Conservation (phyloP, 2,888 invertebrate species). For the Drosophila emarginata region DNA sequence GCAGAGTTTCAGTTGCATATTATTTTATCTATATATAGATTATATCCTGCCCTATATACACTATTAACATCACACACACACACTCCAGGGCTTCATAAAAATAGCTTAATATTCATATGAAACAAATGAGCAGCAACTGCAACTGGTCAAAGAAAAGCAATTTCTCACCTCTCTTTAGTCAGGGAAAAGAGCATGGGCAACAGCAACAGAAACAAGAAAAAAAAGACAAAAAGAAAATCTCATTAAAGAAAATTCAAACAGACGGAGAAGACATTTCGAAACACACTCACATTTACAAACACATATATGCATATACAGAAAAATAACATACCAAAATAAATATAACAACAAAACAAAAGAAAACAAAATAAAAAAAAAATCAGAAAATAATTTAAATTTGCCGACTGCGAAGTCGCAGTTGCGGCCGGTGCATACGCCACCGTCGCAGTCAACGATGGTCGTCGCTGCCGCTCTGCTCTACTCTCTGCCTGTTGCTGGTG, state of each 20-base stretch:
- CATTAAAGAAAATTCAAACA: slow-evolving; percentile 24
- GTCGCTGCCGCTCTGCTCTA: background rate
- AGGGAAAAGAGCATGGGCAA: slow-evolving; percentile 11
- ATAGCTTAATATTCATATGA: slow-evolving; percentile 7
- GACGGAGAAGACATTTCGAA: slow-evolving; percentile 34
- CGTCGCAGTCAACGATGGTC: slow-evolving; percentile 19
- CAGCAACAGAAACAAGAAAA: background rate
- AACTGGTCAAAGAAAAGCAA: background rate
- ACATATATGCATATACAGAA: slow-evolving; percentile 21
- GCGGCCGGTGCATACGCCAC: slow-evolving; percentile 17
- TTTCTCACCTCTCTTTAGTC: slow-evolving; percentile 20
- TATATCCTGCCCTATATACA: background rate
- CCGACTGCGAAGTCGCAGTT: slow-evolving; percentile 30
- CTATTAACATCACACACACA: background rate
- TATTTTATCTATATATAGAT: background rate
- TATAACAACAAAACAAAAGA: slow-evolving; percentile 36
- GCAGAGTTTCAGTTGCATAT: background rate
- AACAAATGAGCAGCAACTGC: slow-evolving; percentile 18
- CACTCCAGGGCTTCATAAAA: slow-evolving; percentile 10
- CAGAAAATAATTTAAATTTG: slow-evolving; percentile 75
- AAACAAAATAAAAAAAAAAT: slow-evolving; percentile 53
- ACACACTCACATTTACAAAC: background rate
- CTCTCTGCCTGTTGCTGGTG: slow-evolving; percentile 8
- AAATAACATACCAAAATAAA: slow-evolving; percentile 70
- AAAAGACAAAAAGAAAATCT: slow-evolving; percentile 5